A percentile compares a stretch with the other conserved stretches of the same genome.
These are phyloP conservation scores for Leiothrix lutea DNA, from an alignment of 2,113 vertebrate species.

Conservation along the genomic window DNA sequence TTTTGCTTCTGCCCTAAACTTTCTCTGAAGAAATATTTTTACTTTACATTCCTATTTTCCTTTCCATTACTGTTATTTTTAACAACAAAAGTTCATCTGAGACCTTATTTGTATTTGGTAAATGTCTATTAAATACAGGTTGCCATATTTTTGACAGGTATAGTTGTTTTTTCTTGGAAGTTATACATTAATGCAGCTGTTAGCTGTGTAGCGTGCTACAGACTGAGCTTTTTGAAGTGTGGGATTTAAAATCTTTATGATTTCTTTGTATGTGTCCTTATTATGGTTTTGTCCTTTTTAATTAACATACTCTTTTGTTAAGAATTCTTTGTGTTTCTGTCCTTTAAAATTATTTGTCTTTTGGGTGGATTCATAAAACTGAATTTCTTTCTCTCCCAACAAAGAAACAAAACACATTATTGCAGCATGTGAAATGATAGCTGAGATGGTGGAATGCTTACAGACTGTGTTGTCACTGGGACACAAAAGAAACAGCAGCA, in stretches of 20 bases:
- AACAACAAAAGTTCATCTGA: background rate
- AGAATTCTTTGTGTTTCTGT: background rate
- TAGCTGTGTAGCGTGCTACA: background rate
- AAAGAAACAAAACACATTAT: conserved; percentile 74
- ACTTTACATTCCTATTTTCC: background rate
- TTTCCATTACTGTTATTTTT: background rate
- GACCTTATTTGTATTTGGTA: background rate
- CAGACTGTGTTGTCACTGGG: conserved; percentile 85
- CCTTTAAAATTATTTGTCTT: background rate
- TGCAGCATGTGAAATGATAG: conserved; percentile 86
- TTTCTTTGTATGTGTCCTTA: background rate
- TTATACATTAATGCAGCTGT: background rate
- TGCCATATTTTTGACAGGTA: background rate
- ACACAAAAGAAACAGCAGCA: conserved; percentile 79
- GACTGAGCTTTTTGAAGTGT: background rate
- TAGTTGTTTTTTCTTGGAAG: background rate
- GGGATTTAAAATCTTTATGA: background rate
- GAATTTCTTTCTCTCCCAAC: background rate
- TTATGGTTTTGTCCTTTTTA: background rate
- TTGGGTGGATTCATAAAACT: background rate
- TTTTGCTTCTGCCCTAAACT: background rate
- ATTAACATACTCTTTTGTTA: background rate
- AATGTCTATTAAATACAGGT: background rate
- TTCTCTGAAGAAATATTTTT: background rate
- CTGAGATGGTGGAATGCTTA: conserved; percentile 91